Percentiles rank a stretch among this genome's conserved stretches.
Conservation (phyloP, 2,797 vertebrate species). For the Bradypus variegatus region DNA sequence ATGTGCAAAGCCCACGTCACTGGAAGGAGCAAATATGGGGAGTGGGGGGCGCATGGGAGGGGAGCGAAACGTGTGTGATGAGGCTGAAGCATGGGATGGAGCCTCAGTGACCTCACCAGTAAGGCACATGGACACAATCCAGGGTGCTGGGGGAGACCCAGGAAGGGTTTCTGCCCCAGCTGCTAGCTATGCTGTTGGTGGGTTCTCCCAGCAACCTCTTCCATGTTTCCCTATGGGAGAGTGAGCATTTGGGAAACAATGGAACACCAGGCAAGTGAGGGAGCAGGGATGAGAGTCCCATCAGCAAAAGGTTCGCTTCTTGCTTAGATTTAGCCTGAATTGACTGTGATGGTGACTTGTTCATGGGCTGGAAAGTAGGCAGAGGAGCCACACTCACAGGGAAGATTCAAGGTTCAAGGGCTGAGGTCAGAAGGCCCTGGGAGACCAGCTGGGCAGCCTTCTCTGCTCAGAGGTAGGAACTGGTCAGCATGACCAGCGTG, state of each 20-base stretch:
- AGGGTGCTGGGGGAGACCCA: not conserved
- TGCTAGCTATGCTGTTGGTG: not conserved
- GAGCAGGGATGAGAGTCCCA: accelerated
- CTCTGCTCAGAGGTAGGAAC: not conserved
- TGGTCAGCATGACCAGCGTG: too few relatives aligned
- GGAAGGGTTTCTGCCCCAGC: not conserved
- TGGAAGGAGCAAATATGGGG: not conserved
- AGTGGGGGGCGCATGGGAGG: too few relatives aligned
- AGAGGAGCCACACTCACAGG: not conserved
- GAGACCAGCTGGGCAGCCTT: not conserved
- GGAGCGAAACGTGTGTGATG: too few relatives aligned
- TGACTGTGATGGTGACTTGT: not conserved
- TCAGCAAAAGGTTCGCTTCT: not conserved
- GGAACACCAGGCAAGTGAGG: not conserved
- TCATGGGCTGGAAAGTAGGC: not conserved
- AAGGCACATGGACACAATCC: not conserved
- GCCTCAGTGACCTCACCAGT: not conserved
- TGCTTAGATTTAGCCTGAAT: not conserved
- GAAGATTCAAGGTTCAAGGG: too few relatives aligned
- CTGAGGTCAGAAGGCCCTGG: not conserved
- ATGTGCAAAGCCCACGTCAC: not conserved
- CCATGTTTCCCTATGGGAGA: not conserved
- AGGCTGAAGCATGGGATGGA: not conserved
- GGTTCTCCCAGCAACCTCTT: not conserved
- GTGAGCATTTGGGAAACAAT: not conserved